phyloP scores from a whole-genome alignment of 2,797 vertebrate genomes.

The Aeoliscus strigatus region DNA sequence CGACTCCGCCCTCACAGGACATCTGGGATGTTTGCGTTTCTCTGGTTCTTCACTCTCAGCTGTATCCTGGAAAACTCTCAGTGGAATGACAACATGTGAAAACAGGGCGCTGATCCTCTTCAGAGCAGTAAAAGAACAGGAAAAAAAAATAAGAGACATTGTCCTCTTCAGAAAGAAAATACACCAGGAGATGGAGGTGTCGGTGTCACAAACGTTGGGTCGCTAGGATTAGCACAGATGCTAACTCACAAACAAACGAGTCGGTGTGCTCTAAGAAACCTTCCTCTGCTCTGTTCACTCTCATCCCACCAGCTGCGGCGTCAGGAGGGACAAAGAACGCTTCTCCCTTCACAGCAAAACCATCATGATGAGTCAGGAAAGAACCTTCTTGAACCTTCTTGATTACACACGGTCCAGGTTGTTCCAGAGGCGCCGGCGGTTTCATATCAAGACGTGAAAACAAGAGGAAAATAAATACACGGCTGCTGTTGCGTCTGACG shows the following conservation, averaged over 20 bases:
- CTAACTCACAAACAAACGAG: constrained; percentile 3
- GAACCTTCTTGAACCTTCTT: too few relatives aligned
- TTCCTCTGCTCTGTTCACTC: too few relatives aligned
- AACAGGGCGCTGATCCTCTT: constrained; percentile 17
- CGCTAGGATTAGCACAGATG: constrained; percentile 28
- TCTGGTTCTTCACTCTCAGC: constrained; percentile 3
- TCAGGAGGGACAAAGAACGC: too few relatives aligned
- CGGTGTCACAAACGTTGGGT: constrained; percentile 32
- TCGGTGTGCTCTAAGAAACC: too few relatives aligned
- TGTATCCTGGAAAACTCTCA: constrained; percentile 8
- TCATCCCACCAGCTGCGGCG: too few relatives aligned
- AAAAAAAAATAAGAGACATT: neutral
- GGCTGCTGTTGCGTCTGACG: too few relatives aligned
- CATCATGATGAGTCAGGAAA: too few relatives aligned
- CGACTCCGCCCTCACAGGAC: constrained; percentile 37
- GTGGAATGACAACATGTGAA: constrained; percentile 13
- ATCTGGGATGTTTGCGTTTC: constrained; percentile 6
- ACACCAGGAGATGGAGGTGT: constrained; percentile 20
- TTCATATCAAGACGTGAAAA: too few relatives aligned
- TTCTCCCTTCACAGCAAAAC: too few relatives aligned
- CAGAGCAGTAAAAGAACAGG: neutral
- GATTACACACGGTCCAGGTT: too few relatives aligned
- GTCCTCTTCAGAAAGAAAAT: constrained; percentile 33
- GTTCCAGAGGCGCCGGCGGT: too few relatives aligned
- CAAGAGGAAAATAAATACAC: too few relatives aligned